phyloP scores from a whole-genome alignment of 1,140 invertebrate genomes.

The Trichogramma pretiosum region DNA sequence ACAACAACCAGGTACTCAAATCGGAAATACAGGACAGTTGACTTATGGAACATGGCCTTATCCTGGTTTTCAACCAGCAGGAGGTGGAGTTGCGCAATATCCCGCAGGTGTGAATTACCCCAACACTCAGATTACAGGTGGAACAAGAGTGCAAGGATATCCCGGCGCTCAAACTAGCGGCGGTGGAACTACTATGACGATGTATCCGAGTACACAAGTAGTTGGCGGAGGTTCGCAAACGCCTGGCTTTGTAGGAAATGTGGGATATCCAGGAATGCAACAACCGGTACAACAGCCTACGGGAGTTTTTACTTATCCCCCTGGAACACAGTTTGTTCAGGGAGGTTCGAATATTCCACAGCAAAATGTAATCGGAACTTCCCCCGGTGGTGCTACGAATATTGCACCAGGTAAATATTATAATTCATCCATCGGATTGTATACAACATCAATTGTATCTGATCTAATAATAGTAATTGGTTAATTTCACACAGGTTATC shows the following conservation, averaged over 20 bases:
- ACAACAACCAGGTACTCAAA: conserved; percentile 2
- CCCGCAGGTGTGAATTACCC: background rate
- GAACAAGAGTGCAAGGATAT: background rate
- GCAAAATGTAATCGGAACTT: too few species aligned
- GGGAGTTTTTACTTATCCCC: background rate
- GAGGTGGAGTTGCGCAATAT: conserved; percentile 6
- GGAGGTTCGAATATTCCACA: background rate
- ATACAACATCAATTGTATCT: too few species aligned
- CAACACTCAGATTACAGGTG: background rate
- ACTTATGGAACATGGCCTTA: too few species aligned
- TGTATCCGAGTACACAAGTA: background rate
- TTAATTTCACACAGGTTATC: background rate
- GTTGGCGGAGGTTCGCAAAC: background rate
- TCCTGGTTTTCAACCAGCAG: conserved; percentile 16
- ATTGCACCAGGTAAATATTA: too few species aligned
- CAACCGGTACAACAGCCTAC: too few species aligned
- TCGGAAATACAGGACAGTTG: conserved; percentile 13
- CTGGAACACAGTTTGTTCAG: background rate
- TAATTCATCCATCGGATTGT: too few species aligned
- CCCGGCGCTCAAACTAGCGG: background rate
- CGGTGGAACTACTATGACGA: too few species aligned
- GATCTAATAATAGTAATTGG: too few species aligned
- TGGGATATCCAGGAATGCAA: background rate
- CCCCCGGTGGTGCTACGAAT: too few species aligned
- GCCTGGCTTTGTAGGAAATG: background rate